phyloP scores from a whole-genome alignment of 92 coral and sea anemone species.

The Heteractis magnifica region DNA sequence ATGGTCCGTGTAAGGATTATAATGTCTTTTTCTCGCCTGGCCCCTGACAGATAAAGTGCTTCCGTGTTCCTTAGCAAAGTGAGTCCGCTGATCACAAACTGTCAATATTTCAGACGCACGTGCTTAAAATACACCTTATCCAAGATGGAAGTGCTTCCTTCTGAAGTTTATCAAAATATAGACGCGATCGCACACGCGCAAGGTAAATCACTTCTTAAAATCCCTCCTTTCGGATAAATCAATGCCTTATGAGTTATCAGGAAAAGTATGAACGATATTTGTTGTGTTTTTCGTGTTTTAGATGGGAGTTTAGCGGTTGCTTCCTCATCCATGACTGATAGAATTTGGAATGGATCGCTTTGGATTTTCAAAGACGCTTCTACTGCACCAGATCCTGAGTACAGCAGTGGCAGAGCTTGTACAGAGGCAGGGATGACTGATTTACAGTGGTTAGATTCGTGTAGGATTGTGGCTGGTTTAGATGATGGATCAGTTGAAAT shows the following conservation, averaged over 20 bases:
- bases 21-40: background rate
- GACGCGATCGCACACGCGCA: constrained; percentile 82
- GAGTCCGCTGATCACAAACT: constrained; percentile 33
- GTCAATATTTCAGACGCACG: constrained; percentile 15
- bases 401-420: constrained; percentile 74
- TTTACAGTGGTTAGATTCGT: constrained; percentile 84
- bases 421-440: constrained; percentile 91
- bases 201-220: constrained; percentile 41
- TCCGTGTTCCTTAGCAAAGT: background rate
- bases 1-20: background rate
- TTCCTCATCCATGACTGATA: constrained; percentile 83
- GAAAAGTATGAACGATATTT: background rate
- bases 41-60: constrained; percentile 1
- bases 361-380: constrained; percentile 94
- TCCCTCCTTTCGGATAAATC: background rate
- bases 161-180: constrained; percentile 66
- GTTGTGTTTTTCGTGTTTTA: constrained; percentile 18
- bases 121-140: constrained; percentile 25
- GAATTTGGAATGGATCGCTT: constrained; percentile 94
- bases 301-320: constrained; percentile 89
- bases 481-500: constrained; percentile 85
- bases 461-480: constrained; percentile 74
- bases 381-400: constrained; percentile 86
- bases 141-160: constrained; percentile 83
- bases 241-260: background rate